Evolutionary conservation across 2,797 vertebrate genomes (phyloP), one percentile per base, ranked within the genome.

Genomic region (Esox masquinongy): DNA sequence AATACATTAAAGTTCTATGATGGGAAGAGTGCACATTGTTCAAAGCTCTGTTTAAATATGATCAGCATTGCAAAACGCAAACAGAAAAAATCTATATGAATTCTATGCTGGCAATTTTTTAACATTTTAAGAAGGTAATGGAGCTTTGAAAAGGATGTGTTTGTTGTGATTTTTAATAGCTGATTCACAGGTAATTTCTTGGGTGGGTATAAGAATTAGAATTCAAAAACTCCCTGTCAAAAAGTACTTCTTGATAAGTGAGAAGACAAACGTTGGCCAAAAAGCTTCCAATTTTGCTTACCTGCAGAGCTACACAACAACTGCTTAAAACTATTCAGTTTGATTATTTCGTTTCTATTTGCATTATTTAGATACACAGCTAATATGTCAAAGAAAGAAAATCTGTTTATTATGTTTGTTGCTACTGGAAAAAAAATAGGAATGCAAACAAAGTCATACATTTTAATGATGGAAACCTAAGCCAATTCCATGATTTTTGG

Each of bases 1-100:
- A 94, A 94, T 92, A 82, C 86, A 85, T 78, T 74, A 86, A 92
- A 92, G 90, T 92, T 93, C 88, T 88, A 84, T 89, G 89, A 92
- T 88, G 87, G 88, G 70, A 82, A 86, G 87, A 84, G 81, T 86
- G 83, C 80, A 84, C 85, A 92, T 91, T 93, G 90, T 92, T 94
- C 89, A 90, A 86, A 90, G 85, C 74, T 80, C 86, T 83, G 83
- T 90, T 92, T 90, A 84, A 94, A 92, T 91, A 88, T 90, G 89
- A 94, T 94, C 90, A 85, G 87, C 87, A 75, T 84, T 84, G 88
- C 91, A 92, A 91, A 92, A 93, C 88, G 89, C 89, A 90, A 88
- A 90, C 86, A 85, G 83, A 77, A 36, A 77, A 77, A 87, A 89
- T 87, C 88, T 39, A 91, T 89, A 75, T 68, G 73, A 88, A 74